Conservation (phyloP, 2,797 vertebrate species). For the Acrocephalus scirpaceus region DNA sequence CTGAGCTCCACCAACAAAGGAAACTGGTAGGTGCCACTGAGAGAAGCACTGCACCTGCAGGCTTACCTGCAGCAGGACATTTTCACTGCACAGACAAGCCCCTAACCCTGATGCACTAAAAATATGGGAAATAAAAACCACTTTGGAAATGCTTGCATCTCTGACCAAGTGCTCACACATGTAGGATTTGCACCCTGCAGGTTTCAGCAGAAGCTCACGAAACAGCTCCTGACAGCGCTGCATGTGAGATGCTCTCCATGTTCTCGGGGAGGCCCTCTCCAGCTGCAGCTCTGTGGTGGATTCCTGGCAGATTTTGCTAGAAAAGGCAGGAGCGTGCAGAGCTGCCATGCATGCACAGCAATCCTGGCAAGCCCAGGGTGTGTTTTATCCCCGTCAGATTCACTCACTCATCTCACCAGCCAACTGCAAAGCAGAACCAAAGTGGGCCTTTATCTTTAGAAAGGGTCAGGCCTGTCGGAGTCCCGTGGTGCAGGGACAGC, state of each 20-base stretch:
- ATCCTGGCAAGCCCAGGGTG: not conserved
- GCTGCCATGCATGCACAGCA: not conserved
- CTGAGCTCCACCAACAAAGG: not conserved
- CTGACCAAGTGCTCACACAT: not conserved
- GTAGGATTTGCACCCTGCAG: not conserved
- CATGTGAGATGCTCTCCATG: not conserved
- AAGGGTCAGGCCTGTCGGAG: not conserved
- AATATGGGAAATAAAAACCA: not conserved
- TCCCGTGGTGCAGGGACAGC: accelerated
- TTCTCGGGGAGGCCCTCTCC: not conserved
- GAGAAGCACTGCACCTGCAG: accelerated
- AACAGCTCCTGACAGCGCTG: not conserved
- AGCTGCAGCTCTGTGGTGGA: not conserved
- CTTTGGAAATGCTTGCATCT: not conserved
- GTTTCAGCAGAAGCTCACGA: not conserved
- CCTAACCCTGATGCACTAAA: not conserved
- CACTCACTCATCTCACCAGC: not conserved
- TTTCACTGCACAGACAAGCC: not conserved
- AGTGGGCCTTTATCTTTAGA: not conserved
- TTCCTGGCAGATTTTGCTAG: not conserved
- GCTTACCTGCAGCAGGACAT: not conserved
- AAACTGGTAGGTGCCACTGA: not conserved
- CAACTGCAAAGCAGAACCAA: not conserved
- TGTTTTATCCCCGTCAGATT: not conserved
- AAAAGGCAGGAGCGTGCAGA: not conserved